These are phyloP conservation scores for Seira ritae DNA, from an alignment of 2,888 invertebrate species.

Conservation along the genomic window DNA sequence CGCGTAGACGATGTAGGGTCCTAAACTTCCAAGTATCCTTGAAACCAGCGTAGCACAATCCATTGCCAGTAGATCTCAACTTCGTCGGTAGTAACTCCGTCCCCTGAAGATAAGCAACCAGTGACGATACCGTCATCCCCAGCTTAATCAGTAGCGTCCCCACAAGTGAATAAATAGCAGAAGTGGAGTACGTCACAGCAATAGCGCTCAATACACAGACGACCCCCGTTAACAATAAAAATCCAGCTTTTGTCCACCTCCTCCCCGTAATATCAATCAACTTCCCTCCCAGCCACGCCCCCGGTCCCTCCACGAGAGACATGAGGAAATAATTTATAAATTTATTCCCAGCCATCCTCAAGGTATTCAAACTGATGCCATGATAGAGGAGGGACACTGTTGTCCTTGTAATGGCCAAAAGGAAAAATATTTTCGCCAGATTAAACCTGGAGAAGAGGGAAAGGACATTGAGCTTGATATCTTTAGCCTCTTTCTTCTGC, in stretches of 20 bases:
- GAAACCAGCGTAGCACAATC: constrained; percentile 80
- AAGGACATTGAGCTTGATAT: neutral
- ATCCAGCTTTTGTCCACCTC: constrained; percentile 75
- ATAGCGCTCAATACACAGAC: constrained; percentile 38
- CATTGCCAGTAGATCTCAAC: constrained; percentile 81
- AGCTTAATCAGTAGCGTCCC: too few species aligned
- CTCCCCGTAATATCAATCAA: constrained; percentile 78
- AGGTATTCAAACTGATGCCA: constrained; percentile 17
- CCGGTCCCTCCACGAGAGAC: constrained; percentile 72
- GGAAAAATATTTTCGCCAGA: neutral
- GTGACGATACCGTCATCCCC: constrained; percentile 78
- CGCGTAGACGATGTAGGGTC: constrained; percentile 81
- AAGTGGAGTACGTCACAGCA: constrained; percentile 46
- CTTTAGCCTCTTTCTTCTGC: neutral
- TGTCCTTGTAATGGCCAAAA: too few species aligned
- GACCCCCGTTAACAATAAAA: constrained; percentile 21
- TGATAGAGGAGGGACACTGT: too few species aligned
- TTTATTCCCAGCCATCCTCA: constrained; percentile 1
- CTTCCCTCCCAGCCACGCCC: constrained; percentile 79
- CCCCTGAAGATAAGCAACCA: constrained; percentile 80
- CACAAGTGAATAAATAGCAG: too few species aligned
- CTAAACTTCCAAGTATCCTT: constrained; percentile 78
- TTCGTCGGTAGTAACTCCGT: constrained; percentile 83
- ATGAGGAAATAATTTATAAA: constrained; percentile 19
- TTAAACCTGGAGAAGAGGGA: neutral